Evolutionary conservation across 2,888 invertebrate genomes (phyloP).

Genomic region (Ectemnius lituratus): DNA sequence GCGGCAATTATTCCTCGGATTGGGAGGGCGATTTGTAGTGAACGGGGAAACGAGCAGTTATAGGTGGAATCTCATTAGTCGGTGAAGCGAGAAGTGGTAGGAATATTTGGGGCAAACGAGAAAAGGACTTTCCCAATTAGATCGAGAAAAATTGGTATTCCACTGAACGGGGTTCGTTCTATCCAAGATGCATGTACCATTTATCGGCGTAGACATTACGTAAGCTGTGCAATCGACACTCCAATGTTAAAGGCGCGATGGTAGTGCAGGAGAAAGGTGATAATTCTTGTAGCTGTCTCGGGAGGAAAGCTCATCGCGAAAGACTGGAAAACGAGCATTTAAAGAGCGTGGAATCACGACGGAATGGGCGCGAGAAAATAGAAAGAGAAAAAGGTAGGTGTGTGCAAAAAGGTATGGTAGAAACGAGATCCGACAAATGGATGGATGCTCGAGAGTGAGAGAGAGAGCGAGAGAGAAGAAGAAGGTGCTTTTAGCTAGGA

Average conservation of each 20-base stretch:
- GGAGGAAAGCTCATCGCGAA: not conserved
- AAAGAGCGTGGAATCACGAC: conserved; percentile 14
- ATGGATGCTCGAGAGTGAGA: not conserved
- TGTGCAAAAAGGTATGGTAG: not conserved
- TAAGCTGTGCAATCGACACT: not conserved
- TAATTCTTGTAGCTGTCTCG: not conserved
- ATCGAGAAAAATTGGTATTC: no score
- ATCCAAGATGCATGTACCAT: not conserved
- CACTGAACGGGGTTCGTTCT: no score
- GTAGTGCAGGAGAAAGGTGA: not conserved
- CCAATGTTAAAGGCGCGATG: conserved; percentile 7
- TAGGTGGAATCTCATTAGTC: no score
- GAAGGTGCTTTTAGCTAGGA: not conserved
- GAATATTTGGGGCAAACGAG: no score
- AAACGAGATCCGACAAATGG: not conserved
- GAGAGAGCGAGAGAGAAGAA: not conserved
- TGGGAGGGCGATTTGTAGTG: no score
- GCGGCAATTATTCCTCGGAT: no score
- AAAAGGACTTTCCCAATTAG: no score
- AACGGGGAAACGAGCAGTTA: no score
- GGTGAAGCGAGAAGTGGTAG: no score
- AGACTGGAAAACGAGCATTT: conserved; percentile 18
- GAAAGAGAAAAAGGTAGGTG: conserved; percentile 2
- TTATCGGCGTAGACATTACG: not conserved
- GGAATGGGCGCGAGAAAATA: not conserved